Conservation (phyloP, 2,888 invertebrate genomes). For the Ceriagrion tenellum region DNA sequence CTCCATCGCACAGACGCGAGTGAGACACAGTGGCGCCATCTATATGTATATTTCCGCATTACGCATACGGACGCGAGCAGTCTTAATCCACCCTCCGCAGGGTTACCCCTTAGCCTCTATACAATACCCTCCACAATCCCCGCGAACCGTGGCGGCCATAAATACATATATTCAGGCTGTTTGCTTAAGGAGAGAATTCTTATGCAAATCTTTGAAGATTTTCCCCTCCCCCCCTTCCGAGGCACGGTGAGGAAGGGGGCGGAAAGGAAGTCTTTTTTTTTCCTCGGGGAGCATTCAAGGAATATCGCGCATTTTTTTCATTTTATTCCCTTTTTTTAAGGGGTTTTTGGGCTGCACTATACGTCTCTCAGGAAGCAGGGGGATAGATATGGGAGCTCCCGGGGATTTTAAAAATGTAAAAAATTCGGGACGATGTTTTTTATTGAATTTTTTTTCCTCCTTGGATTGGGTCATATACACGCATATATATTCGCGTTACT, state of each 20-base stretch:
- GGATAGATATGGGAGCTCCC: too few species aligned
- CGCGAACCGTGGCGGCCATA: not conserved
- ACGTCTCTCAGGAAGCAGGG: too few species aligned
- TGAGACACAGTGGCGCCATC: not conserved
- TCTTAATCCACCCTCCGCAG: too few species aligned
- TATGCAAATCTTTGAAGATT: not conserved
- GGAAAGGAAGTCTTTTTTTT: not conserved
- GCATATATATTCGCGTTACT: too few species aligned
- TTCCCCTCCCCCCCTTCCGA: not conserved
- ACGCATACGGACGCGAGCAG: not conserved
- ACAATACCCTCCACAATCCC: not conserved
- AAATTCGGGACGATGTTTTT: too few species aligned
- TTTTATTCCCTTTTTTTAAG: too few species aligned
- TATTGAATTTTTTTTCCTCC: too few species aligned
- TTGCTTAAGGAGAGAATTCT: conserved; percentile 1
- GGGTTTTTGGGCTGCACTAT: not conserved
- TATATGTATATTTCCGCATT: conserved; percentile 15
- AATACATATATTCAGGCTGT: conserved; percentile 9
- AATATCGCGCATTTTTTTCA: not conserved
- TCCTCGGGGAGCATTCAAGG: not conserved
- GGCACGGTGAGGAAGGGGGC: too few species aligned
- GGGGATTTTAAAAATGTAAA: too few species aligned
- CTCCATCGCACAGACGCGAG: too few species aligned
- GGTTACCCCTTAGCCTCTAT: too few species aligned
- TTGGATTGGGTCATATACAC: too few species aligned